These are phyloP conservation scores for Calephelis virginiensis DNA, from an alignment of 1,140 invertebrate genomes.

Conservation along the genomic window DNA sequence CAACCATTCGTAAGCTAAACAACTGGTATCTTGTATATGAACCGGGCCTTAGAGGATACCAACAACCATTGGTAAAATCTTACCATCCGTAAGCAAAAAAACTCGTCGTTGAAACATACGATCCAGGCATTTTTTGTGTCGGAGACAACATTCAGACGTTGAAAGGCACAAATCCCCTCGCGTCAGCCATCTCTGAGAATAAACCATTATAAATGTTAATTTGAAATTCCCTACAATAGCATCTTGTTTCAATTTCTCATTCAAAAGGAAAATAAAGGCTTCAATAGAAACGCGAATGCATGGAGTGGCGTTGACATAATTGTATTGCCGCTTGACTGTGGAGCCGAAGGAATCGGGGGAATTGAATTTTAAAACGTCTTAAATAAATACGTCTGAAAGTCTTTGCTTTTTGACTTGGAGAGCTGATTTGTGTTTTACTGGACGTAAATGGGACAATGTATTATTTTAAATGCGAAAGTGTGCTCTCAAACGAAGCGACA, in stretches of 20 bases:
- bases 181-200: neutral
- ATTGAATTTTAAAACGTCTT: constrained; percentile 21
- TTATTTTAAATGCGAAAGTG: too few species aligned
- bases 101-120: too few species aligned
- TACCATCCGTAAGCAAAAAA: too few species aligned
- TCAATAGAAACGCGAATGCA: constrained; percentile 3
- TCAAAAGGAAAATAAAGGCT: constrained; percentile 13
- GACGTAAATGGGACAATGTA: neutral
- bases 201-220: constrained; percentile 8
- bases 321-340: constrained; percentile 22
- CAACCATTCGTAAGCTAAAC: too few species aligned
- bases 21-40: too few species aligned
- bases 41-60: too few species aligned
- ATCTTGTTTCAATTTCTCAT: constrained; percentile 12
- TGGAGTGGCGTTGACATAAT: constrained; percentile 21
- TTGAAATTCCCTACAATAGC: constrained; percentile 3
- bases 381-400: neutral
- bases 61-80: too few species aligned
- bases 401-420: neutral
- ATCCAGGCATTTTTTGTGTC: too few species aligned
- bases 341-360: neutral
- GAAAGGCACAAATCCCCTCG: too few species aligned
- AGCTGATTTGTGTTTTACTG: neutral
- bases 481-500: too few species aligned
- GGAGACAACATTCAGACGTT: too few species aligned